Evolutionary conservation across 1,140 invertebrate genomes (phyloP).

Genomic region (Ceratosolen solmsi): DNA sequence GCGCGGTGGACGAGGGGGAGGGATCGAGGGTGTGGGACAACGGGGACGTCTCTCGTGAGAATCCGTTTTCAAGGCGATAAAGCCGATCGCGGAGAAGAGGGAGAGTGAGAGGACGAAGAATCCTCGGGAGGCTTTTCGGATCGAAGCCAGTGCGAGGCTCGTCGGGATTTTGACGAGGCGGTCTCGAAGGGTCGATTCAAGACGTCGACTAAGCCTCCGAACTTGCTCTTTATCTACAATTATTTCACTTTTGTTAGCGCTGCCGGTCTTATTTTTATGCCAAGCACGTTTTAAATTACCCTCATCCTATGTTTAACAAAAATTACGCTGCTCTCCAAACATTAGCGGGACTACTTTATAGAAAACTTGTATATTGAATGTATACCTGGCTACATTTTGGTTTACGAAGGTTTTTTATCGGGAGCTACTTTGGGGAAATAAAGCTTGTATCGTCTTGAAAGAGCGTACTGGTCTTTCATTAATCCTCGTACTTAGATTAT

Average conservation of each 20-base stretch:
- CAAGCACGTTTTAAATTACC: background rate
- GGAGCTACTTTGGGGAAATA: too few relatives aligned
- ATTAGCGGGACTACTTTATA: background rate
- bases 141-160: too few relatives aligned
- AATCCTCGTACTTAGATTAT: too few relatives aligned
- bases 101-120: background rate
- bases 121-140: too few relatives aligned
- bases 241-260: background rate
- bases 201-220: background rate
- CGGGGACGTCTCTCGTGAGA: conserved; percentile 24
- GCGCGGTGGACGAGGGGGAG: background rate
- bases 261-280: background rate
- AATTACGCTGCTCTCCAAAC: background rate
- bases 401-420: too few relatives aligned
- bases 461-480: too few relatives aligned
- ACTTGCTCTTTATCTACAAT: background rate
- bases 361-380: too few relatives aligned
- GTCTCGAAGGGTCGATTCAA: background rate
- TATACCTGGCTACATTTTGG: too few relatives aligned
- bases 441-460: too few relatives aligned
- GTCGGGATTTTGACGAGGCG: background rate
- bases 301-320: background rate
- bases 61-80: conserved; percentile 40
- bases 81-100: background rate
- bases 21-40: background rate